Percentiles rank a stretch among this genome's conserved stretches.
Conservation (phyloP, 2,888 invertebrate genomes). For the Aspidiotus rigidus region DNA sequence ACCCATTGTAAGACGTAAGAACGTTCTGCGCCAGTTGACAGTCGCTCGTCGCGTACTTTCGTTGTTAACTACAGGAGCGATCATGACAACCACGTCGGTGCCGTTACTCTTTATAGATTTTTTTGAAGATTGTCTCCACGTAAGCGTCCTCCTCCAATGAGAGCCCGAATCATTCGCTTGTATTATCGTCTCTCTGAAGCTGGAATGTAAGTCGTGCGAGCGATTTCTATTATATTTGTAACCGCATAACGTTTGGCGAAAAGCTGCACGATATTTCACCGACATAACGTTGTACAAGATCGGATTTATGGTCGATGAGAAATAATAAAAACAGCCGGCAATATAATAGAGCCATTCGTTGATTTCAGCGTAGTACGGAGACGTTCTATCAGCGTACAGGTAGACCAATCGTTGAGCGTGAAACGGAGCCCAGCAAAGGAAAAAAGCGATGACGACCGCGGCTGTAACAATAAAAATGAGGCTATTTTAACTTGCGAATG, state of each 20-base stretch:
- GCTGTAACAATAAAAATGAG: slow-evolving; percentile 51
- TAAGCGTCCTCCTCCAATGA: slow-evolving; percentile 13
- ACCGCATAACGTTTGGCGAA: slow-evolving; percentile 63
- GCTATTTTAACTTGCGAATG: neutral
- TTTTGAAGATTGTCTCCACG: slow-evolving; percentile 18
- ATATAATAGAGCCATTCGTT: slow-evolving; percentile 72
- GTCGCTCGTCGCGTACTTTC: slow-evolving; percentile 5
- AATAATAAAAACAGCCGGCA: slow-evolving; percentile 73
- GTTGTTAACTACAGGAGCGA: slow-evolving; percentile 27
- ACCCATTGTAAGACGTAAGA: slow-evolving; percentile 36
- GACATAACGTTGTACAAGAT: slow-evolving; percentile 79
- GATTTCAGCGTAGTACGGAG: slow-evolving; percentile 54
- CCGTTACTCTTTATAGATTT: slow-evolving; percentile 21
- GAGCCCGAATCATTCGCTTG: slow-evolving; percentile 27
- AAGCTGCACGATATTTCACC: slow-evolving; percentile 62
- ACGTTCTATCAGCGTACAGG: slow-evolving; percentile 55
- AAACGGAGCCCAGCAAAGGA: slow-evolving; percentile 93
- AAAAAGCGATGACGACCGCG: slow-evolving; percentile 86
- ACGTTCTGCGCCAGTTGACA: slow-evolving; percentile 35
- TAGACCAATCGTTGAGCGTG: slow-evolving; percentile 82
- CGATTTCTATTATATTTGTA: slow-evolving; percentile 46
- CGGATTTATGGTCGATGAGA: slow-evolving; percentile 73
- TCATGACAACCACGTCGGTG: slow-evolving; percentile 36
- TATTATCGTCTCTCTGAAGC: slow-evolving; percentile 45
- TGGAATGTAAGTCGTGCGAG: slow-evolving; percentile 45